phyloP scores from a whole-genome alignment of 1,140 invertebrate species.

The Drosophila bocqueti region DNA sequence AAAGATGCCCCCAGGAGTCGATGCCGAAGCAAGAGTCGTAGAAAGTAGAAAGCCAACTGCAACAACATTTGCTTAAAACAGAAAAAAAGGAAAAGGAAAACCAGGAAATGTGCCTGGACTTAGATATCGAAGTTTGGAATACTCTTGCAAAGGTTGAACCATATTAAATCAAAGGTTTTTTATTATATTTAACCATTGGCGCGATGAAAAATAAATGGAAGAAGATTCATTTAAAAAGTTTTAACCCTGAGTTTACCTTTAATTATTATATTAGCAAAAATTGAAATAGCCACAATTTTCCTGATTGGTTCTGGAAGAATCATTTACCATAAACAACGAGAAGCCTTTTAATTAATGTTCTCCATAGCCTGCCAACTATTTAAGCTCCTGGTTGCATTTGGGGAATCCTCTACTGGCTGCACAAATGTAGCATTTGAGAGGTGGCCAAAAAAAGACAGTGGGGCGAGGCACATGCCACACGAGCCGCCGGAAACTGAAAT shows the following conservation, averaged over 20 bases:
- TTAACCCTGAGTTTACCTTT: neutral
- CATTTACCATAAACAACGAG: too few species aligned
- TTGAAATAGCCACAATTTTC: neutral
- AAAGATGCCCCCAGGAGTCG: conserved; percentile 58
- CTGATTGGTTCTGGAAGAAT: neutral
- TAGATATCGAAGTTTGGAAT: neutral
- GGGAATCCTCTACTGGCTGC: neutral
- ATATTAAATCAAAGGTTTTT: too few species aligned
- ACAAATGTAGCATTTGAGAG: conserved; percentile 16
- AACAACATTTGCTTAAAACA: conserved; percentile 1
- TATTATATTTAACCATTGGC: neutral
- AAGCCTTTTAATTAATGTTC: conserved; percentile 4
- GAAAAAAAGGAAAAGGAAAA: neutral
- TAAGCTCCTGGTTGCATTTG: conserved; percentile 1
- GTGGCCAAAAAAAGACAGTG: conserved; percentile 17
- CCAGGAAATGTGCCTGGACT: neutral
- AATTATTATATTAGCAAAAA: neutral
- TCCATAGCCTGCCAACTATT: neutral
- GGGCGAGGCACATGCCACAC: conserved; percentile 29
- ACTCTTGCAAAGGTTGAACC: neutral
- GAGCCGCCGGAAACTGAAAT: conserved; percentile 33
- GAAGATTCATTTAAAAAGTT: too few species aligned
- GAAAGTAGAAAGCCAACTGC: conserved; percentile 47
- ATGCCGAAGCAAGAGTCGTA: conserved; percentile 26
- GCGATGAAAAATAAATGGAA: neutral